Evolutionary conservation across 2,797 vertebrate species (phyloP).

Genomic region (Parotocinclus haroldoi): DNA sequence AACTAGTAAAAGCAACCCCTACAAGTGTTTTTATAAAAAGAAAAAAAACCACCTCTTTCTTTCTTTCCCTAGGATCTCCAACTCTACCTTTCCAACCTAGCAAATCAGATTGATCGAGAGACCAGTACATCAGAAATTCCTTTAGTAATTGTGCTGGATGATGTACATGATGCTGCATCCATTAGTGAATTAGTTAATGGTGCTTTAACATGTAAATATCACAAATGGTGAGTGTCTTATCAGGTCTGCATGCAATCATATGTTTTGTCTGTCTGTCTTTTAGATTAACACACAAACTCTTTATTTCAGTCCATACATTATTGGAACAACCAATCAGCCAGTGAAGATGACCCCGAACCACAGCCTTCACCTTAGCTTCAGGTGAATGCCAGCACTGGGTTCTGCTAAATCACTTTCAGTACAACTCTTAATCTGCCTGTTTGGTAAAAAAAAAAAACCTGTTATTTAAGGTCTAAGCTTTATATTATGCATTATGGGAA

Average conservation of each 20-base stretch:
- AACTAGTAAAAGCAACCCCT: too few species aligned
- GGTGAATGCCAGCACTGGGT: slow-evolving; percentile 63
- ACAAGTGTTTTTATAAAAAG: too few species aligned
- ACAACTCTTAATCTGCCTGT: too few species aligned
- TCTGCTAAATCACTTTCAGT: not conserved
- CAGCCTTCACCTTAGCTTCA: slow-evolving; percentile 94
- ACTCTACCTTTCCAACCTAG: slow-evolving; percentile 92
- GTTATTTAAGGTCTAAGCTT: too few species aligned
- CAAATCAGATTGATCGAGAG: slow-evolving; percentile 95
- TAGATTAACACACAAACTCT: not conserved
- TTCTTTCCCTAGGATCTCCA: slow-evolving; percentile 83
- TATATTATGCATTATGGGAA: too few species aligned
- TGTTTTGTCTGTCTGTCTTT: not conserved
- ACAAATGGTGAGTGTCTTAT: slow-evolving; percentile 86
- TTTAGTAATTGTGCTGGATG: slow-evolving; percentile 90
- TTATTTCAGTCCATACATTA: slow-evolving; percentile 86
- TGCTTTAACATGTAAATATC: slow-evolving; percentile 98
- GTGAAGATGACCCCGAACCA: slow-evolving; percentile 97
- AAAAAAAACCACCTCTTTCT: too few species aligned
- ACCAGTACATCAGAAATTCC: slow-evolving; percentile 82
- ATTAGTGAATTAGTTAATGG: slow-evolving; percentile 96
- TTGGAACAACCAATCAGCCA: slow-evolving; percentile 96
- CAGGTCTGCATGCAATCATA: not conserved
- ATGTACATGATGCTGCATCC: slow-evolving; percentile 85
- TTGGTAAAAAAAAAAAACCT: too few species aligned